These are phyloP conservation scores for Drosophila mulleri DNA, from an alignment of 2,888 invertebrate genomes.

Conservation along the genomic window DNA sequence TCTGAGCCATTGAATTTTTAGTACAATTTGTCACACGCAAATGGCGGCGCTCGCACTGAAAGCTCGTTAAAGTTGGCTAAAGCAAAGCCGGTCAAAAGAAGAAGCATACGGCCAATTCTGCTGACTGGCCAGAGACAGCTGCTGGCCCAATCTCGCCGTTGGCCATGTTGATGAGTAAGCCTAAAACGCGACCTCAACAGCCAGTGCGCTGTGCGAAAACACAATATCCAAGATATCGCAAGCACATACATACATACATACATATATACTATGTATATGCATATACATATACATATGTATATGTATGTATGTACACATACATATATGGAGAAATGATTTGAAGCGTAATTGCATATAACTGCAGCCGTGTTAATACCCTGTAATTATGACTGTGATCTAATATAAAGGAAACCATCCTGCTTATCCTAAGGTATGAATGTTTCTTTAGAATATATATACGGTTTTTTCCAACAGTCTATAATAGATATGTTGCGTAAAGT, in stretches of 20 bases:
- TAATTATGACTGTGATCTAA: background rate
- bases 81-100: conserved; percentile 40
- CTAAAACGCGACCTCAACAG: conserved; percentile 28
- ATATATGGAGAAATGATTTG: background rate
- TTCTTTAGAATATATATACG: no score
- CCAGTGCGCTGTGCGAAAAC: background rate
- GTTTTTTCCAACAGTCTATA: no score
- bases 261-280: background rate
- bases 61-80: conserved; percentile 51
- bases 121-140: conserved; percentile 32
- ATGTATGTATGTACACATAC: background rate
- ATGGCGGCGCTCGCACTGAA: conserved; percentile 52
- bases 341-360: background rate
- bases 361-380: background rate
- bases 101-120: conserved; percentile 15
- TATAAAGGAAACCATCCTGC: background rate
- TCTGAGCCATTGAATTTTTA: conserved; percentile 49
- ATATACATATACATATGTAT: background rate
- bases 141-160: conserved; percentile 22
- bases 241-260: background rate
- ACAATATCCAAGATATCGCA: background rate
- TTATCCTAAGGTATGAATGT: no score
- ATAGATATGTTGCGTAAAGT: no score
- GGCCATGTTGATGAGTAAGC: conserved; percentile 24
- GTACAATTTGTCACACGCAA: conserved; percentile 57